A percentile compares a stretch with the other conserved stretches of the same genome.
These are phyloP conservation scores for Epinotia nisella DNA, from an alignment of 2,888 invertebrate genomes.

Conservation along the genomic window DNA sequence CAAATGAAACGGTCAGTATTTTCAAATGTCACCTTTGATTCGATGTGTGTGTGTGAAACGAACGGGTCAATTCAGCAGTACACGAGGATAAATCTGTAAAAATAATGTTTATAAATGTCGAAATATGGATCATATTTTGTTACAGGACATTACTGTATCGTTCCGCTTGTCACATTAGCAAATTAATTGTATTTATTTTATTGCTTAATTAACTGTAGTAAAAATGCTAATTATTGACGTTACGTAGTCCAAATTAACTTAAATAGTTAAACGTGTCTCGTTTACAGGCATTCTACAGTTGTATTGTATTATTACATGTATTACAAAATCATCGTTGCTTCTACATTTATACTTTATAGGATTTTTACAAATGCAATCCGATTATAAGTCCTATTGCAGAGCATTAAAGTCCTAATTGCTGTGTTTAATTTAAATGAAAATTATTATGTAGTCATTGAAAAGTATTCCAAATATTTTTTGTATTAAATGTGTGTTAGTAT, in stretches of 20 bases:
- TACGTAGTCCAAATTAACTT: conserved; percentile 31
- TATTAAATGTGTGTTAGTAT: conserved; percentile 14
- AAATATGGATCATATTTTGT: conserved; percentile 27
- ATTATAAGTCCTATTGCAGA: conserved; percentile 24
- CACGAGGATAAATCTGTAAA: conserved; percentile 23
- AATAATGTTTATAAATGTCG: conserved; percentile 12
- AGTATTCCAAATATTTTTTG: conserved; percentile 13
- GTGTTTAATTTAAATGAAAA: conserved; percentile 16
- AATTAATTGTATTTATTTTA: conserved; percentile 35
- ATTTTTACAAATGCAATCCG: conserved; percentile 35
- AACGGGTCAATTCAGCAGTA: conserved; percentile 41
- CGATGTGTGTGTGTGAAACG: conserved; percentile 12
- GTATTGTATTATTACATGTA: conserved; percentile 6
- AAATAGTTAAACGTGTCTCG: conserved; percentile 16
- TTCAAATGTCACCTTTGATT: conserved; percentile 24
- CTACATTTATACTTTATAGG: conserved; percentile 38
- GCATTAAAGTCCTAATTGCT: conserved; percentile 12
- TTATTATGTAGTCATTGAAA: background rate
- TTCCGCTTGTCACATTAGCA: conserved; percentile 36
- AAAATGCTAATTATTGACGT: conserved; percentile 21
- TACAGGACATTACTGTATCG: conserved; percentile 26
- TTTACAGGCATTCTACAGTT: conserved; percentile 14
- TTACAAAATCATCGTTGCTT: conserved; percentile 18
- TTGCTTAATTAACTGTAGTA: conserved; percentile 23
- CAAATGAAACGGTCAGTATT: conserved; percentile 40